Conservation (phyloP, 2,797 vertebrate genomes). For the Falco concolor region DNA sequence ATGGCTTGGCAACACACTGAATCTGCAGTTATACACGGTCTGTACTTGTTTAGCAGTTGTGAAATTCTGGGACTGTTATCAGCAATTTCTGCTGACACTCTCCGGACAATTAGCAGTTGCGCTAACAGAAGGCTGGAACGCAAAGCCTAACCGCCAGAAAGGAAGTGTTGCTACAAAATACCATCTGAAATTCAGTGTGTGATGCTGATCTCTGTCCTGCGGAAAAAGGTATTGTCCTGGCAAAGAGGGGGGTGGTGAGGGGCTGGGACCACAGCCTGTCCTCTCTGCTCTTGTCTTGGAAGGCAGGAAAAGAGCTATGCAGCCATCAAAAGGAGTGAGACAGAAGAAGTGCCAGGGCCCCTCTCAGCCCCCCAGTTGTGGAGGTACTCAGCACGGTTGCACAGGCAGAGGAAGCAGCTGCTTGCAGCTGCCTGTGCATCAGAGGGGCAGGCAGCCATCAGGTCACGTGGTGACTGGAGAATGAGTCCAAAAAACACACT, state of each 20-base stretch:
- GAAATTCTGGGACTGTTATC: neutral
- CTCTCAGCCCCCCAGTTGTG: neutral
- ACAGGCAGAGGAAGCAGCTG: neutral
- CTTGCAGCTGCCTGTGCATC: neutral
- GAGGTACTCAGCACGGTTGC: neutral
- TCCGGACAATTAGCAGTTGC: neutral
- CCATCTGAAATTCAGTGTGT: neutral
- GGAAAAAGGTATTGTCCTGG: neutral
- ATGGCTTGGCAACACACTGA: neutral
- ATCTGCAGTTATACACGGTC: neutral
- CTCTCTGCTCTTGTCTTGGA: neutral
- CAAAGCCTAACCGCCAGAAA: neutral
- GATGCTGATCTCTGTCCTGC: neutral
- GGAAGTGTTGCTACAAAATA: neutral
- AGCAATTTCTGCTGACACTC: neutral
- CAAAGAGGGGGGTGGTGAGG: neutral
- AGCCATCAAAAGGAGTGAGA: accelerated
- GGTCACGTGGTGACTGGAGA: neutral
- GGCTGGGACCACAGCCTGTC: neutral
- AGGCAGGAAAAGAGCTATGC: neutral
- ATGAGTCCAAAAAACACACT: neutral
- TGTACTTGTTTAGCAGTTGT: neutral
- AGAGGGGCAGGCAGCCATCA: neutral
- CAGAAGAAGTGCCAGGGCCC: neutral
- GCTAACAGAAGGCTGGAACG: neutral